Percentiles rank a stretch among this genome's conserved stretches.
phyloP scores from a whole-genome alignment of 2,113 vertebrate genomes.

The Entomyzon cyanotis region DNA sequence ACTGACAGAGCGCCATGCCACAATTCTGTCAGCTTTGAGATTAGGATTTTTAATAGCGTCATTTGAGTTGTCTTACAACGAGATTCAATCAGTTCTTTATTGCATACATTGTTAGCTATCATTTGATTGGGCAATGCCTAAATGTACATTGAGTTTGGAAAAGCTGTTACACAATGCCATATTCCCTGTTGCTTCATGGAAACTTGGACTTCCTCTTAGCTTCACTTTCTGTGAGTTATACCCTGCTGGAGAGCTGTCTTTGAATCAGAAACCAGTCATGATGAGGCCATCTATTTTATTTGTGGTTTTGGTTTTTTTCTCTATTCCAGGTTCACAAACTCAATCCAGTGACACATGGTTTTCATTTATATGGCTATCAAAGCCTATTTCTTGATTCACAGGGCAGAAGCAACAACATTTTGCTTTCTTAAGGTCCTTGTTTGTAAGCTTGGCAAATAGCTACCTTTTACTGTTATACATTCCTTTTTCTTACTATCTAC shows the following conservation, averaged over 20 bases:
- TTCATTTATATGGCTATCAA: conserved; percentile 38
- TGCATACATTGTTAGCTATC: conserved; percentile 30
- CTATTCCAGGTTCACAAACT: not conserved
- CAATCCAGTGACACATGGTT: conserved; percentile 8
- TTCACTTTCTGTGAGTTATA: conserved; percentile 55
- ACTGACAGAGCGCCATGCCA: not conserved
- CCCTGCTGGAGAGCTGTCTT: not conserved
- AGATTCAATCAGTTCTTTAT: conserved; percentile 59
- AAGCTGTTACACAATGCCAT: conserved; percentile 40
- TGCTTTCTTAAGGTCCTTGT: not conserved
- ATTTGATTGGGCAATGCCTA: conserved; percentile 45
- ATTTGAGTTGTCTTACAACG: conserved; percentile 47
- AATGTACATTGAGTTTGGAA: conserved; percentile 26
- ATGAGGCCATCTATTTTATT: conserved; percentile 37
- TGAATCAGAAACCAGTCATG: conserved; percentile 30
- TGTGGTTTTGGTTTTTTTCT: not conserved
- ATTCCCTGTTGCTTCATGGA: conserved; percentile 54
- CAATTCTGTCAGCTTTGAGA: conserved; percentile 55
- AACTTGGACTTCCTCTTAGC: conserved; percentile 45
- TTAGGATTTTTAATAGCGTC: conserved; percentile 52
- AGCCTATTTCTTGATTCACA: conserved; percentile 8
- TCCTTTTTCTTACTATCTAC: conserved; percentile 7
- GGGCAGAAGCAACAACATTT: not conserved
- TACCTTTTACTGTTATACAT: not conserved
- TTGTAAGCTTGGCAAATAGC: not conserved